Conservation (phyloP, 2,888 invertebrate species). For the Tachina lurida region DNA sequence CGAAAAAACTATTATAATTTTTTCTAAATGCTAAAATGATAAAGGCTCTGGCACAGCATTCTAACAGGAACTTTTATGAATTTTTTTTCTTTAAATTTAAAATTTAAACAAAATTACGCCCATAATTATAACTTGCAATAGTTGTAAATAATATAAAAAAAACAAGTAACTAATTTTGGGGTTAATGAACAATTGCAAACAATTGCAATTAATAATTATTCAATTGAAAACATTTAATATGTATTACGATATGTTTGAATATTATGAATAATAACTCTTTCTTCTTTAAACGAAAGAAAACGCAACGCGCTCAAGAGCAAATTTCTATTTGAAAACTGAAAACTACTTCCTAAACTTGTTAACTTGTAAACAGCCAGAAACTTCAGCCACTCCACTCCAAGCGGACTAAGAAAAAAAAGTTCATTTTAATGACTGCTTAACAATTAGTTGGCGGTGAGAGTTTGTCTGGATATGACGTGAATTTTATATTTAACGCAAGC, state of each 20-base stretch:
- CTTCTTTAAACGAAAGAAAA: constrained; percentile 1
- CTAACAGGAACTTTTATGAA: too few relatives aligned
- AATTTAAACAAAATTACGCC: not conserved
- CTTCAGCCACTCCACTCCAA: constrained; percentile 3
- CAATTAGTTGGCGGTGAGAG: constrained; percentile 63
- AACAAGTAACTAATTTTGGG: not conserved
- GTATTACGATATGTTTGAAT: constrained; percentile 28
- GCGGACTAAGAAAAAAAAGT: constrained; percentile 15
- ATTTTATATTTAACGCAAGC: constrained; percentile 19
- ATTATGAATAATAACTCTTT: not conserved
- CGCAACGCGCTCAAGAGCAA: constrained; percentile 50
- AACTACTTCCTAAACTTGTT: constrained; percentile 13
- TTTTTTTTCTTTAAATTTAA: too few relatives aligned
- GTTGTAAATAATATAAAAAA: not conserved
- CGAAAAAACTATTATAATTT: too few relatives aligned
- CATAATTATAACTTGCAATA: not conserved
- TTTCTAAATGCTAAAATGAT: too few relatives aligned
- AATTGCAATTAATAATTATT: constrained; percentile 4
- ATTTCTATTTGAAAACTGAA: not conserved
- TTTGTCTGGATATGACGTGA: constrained; percentile 60
- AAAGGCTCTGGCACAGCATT: too few relatives aligned
- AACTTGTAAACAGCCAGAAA: not conserved
- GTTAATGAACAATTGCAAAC: constrained; percentile 36
- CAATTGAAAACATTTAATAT: constrained; percentile 26
- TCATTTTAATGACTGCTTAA: constrained; percentile 47